A percentile compares a stretch with the other conserved stretches of the same genome.
Conservation (phyloP, 2,797 vertebrate genomes). For the Atherinosoma microstoma region DNA sequence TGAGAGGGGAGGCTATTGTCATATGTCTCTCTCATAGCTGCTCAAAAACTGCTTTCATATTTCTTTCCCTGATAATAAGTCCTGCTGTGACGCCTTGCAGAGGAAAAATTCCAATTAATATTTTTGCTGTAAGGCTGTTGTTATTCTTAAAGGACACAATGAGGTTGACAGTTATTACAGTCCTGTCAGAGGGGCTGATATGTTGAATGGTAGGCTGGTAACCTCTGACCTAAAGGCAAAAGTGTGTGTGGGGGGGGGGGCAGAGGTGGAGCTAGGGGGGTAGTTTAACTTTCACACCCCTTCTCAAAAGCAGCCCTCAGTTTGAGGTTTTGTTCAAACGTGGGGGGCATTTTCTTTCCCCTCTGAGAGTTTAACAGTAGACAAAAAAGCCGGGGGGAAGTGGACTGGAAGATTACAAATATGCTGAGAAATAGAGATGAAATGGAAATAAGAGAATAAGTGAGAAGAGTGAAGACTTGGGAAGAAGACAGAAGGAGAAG, state of each 20-base stretch:
- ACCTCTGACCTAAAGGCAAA: slow-evolving; percentile 57
- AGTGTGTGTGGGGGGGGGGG: slow-evolving; percentile 25
- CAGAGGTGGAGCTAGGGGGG: slow-evolving; percentile 21
- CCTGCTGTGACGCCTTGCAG: slow-evolving; percentile 6
- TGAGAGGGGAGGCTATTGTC: slow-evolving; percentile 33
- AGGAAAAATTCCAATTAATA: slow-evolving; percentile 27
- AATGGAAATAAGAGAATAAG: slow-evolving; percentile 41
- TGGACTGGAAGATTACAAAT: slow-evolving; percentile 46
- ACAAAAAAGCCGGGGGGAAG: slow-evolving; percentile 13
- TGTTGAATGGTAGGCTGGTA: slow-evolving; percentile 48
- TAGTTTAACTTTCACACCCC: slow-evolving; percentile 55
- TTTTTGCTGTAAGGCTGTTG: slow-evolving; percentile 36
- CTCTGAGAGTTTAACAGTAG: slow-evolving; percentile 29
- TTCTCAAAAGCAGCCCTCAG: slow-evolving; percentile 45
- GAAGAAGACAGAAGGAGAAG: slow-evolving; percentile 15
- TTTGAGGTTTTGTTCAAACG: slow-evolving; percentile 51
- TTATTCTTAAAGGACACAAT: slow-evolving; percentile 30
- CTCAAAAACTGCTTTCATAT: slow-evolving; percentile 40
- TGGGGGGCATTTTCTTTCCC: slow-evolving; percentile 42
- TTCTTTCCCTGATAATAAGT: slow-evolving; percentile 21
- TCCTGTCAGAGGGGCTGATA: slow-evolving; percentile 49
- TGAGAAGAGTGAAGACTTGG: slow-evolving; percentile 14
- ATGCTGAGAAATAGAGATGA: slow-evolving; percentile 31
- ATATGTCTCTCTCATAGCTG: slow-evolving; percentile 44
- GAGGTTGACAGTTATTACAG: slow-evolving; percentile 41